phyloP scores from a whole-genome alignment of 2,797 vertebrate genomes.

The Epinephelus malabaricus region DNA sequence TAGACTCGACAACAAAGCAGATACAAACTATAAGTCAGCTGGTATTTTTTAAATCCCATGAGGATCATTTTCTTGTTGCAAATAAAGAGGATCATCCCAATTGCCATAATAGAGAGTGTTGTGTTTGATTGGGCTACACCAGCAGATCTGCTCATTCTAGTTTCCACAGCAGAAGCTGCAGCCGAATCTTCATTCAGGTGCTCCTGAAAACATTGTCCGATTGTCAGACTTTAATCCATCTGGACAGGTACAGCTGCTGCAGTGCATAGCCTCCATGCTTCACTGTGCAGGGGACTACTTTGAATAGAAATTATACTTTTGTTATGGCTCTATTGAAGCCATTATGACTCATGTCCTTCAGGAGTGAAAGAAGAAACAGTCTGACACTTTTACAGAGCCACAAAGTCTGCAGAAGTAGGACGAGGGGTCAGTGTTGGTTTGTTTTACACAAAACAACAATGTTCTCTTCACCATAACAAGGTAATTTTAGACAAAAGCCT shows the following conservation, averaged over 20 bases:
- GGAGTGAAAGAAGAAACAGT: not conserved
- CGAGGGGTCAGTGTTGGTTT: not conserved
- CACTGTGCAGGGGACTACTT: conserved; percentile 20
- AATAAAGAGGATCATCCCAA: not conserved
- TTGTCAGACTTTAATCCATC: conserved; percentile 1
- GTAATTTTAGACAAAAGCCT: too few relatives aligned
- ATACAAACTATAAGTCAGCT: not conserved
- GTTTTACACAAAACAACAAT: not conserved
- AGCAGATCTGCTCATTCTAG: not conserved
- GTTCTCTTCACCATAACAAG: not conserved
- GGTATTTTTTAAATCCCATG: too few relatives aligned
- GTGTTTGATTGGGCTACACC: too few relatives aligned
- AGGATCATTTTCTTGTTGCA: not conserved
- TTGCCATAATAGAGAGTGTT: not conserved
- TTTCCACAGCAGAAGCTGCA: not conserved
- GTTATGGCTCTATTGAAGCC: not conserved
- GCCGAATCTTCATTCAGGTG: not conserved
- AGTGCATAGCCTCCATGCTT: conserved; percentile 4
- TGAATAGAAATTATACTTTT: conserved; percentile 7
- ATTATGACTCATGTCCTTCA: not conserved
- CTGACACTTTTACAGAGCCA: not conserved
- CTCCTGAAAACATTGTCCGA: not conserved
- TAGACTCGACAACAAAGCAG: not conserved
- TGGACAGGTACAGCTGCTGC: conserved; percentile 8
- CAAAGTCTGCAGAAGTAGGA: not conserved